These are phyloP conservation scores for Euborellia annulipes DNA, from an alignment of 1,140 invertebrate species.

Conservation along the genomic window DNA sequence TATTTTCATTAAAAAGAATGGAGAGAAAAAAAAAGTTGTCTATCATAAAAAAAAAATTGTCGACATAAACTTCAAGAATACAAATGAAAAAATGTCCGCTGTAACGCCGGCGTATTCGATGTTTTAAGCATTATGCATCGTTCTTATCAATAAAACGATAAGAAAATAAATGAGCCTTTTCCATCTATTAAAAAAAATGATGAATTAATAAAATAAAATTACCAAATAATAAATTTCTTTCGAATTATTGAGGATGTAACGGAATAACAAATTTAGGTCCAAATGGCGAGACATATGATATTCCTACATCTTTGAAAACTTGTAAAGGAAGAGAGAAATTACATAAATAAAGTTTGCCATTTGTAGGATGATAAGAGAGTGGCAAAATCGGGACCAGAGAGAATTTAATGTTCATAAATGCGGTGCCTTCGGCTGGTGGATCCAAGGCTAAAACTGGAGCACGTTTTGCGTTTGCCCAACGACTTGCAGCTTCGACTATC, in stretches of 20 bases:
- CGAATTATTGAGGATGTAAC: conserved; percentile 48
- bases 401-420: conserved; percentile 52
- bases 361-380: conserved; percentile 44
- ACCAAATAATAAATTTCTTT: too few relatives aligned
- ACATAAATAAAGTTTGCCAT: conserved; percentile 72
- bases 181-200: too few relatives aligned
- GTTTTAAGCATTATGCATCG: too few relatives aligned
- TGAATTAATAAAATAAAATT: too few relatives aligned
- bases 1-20: too few relatives aligned
- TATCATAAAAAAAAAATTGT: too few relatives aligned
- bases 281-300: conserved; percentile 75
- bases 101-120: too few relatives aligned
- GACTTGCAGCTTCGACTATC: conserved; percentile 22
- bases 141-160: too few relatives aligned
- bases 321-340: conserved; percentile 67
- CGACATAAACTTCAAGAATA: too few relatives aligned
- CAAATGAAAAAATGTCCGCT: too few relatives aligned
- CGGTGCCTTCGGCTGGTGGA: conserved; percentile 51
- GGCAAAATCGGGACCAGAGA: conserved; percentile 60
- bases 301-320: conserved; percentile 57
- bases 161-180: too few relatives aligned
- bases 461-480: conserved; percentile 53
- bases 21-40: too few relatives aligned
- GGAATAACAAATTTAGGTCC: conserved; percentile 76
- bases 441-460: conserved; percentile 70